Base-by-base conservation (phyloP, 2,888 invertebrate genomes). In the Pseudococcus jackbeardsleyi region DNA sequence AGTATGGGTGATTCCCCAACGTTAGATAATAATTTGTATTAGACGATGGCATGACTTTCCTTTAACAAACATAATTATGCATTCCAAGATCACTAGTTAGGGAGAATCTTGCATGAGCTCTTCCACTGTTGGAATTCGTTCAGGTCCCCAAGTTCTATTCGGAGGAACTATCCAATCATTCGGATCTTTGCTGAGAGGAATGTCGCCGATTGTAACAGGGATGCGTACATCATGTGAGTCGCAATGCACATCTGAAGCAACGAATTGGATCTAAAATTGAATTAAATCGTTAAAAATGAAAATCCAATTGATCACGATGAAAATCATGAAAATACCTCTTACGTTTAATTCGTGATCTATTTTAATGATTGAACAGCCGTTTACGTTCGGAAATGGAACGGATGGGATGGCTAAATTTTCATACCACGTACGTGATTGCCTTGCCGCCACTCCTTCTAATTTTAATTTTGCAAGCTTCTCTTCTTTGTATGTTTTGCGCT, bases 181-280 rank as follows among this genome's bases (percentile, higher is more conserved):
- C 84, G 87, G 89, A 22, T 82, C 88, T 15, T 89, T 86, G 39
- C 68, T 82, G 19, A 89, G 88, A 42, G 89, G 86, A 22, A 89
- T 89, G 84, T 89, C 89, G 33, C 89, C 89, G 19, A 89, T 86
- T 39, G 86, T 79, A 19, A 89, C 77, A 26, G 89, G 89, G 46
- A 89, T 42, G 1, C 89, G 26, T 15, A 89, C 15, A 50, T 79
- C 15, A 50, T 79, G 26, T 19, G 88, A 84, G 42, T 89, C 88
- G 19, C 68, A 85, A 88, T 89, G 86, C 54, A 88, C 46, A 48
- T 88, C 86, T 0, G 72, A 82, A 54, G 88, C 48, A 9, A 88
- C 88, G n/a, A n/a, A n/a, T 89, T 89, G 84, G 5, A 89, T 84
- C 89, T 89, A 7, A 12, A 68, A 72, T 50, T 46, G 42, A 42